Evolutionary conservation across 2,888 invertebrate species (phyloP), one percentile per base, ranked within the genome.

Genomic region (Ferrisia virgata): DNA sequence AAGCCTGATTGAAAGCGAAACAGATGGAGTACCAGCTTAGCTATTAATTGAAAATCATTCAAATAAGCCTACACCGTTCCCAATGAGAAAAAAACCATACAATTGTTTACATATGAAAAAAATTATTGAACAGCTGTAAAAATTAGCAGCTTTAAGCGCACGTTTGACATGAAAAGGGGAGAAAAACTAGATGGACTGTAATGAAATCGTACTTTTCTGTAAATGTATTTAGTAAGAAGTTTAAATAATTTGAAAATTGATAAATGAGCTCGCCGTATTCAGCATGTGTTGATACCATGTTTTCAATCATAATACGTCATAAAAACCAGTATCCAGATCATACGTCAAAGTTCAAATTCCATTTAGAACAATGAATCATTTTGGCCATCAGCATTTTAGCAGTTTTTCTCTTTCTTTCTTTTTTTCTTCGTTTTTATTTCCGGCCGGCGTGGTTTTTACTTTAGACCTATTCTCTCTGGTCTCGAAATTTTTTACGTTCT

Each of bases 281-380:
- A 39, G 39, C 11, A 11, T 39, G 11, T 64, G 58, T 64, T 25
- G 25, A 64, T 64, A 28, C 11, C 39, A 39, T 1, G 8, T 11
- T 64, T 11, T 64, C 58, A 64, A 64, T 64, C 58, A 25, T 64
- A 64, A 64, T 64, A 25, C 58, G 58, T 64, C 58, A 64, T 64
- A 64, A 64, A 13, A 4, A 3, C 9, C 13, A 5, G 8, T 2
- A 11, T 64, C 13, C 9, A 64, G 28, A n/a, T 2, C 28, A 25
- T 28, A 11, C 58, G 58, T 64, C 58, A 64, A 64, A 64, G 11
- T 28, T 9, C 13, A 11, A 13, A 64, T 25, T 25, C 58, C 58
- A 28, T 64, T 64, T 25, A 64, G 28, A 64, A 64, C 58, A 64
- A 64, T 64, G 58, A 64, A 64, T 64, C 58, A 64, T 64, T 64